Conservation (phyloP, 1,140 invertebrate species). For the Macrostomum lignano region DNA sequence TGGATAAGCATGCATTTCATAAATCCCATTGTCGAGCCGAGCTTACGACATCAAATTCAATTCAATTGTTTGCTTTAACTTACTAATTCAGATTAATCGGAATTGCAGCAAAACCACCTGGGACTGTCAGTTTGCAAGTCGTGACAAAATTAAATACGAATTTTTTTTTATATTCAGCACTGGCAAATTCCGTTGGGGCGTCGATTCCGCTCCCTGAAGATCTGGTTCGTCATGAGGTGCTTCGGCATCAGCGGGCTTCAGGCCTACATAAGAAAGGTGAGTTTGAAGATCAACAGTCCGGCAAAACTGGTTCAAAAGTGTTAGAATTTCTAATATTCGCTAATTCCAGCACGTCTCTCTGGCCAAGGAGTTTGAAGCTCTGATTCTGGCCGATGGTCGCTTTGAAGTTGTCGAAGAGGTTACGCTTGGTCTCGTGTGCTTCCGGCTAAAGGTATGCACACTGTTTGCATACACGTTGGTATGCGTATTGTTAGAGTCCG, state of each 20-base stretch:
- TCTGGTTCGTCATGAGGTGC: slow-evolving; percentile 81
- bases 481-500: no score
- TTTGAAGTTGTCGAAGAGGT: slow-evolving; percentile 86
- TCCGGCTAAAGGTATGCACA: slow-evolving; percentile 51
- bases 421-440: slow-evolving; percentile 67
- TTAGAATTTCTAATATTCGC: no score
- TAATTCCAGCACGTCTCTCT: slow-evolving; percentile 43
- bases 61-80: no score
- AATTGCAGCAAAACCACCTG: no score
- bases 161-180: no score
- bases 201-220: slow-evolving; percentile 62
- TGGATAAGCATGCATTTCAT: no score
- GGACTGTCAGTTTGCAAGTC: no score
- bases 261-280: slow-evolving; percentile 45
- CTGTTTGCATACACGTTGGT: no score
- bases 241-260: slow-evolving; percentile 76
- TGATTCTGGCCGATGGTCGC: slow-evolving; percentile 50
- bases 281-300: background rate
- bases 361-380: slow-evolving; percentile 63
- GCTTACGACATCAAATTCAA: no score
- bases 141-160: no score
- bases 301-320: background rate
- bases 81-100: no score
- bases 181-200: slow-evolving; percentile 86
- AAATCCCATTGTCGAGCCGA: no score